Conservation (phyloP, 2,888 invertebrate species). For the Teinopalpus imperialis region DNA sequence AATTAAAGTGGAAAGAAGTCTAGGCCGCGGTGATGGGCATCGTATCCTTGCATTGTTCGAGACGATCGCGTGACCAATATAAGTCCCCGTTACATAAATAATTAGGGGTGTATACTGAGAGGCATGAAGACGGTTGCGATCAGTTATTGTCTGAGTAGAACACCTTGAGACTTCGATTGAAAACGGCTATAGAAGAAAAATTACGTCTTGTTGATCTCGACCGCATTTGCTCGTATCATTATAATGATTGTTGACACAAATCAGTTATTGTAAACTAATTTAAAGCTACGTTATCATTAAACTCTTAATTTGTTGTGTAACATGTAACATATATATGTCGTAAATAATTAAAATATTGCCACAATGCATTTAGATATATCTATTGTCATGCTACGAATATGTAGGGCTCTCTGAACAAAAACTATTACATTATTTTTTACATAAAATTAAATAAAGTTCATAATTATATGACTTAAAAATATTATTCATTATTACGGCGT, state of each 20-base stretch:
- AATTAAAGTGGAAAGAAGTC: slow-evolving; percentile 75
- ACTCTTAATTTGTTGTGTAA: too few species aligned
- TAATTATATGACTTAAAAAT: too few species aligned
- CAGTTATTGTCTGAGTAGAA: slow-evolving; percentile 53
- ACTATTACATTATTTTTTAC: too few species aligned
- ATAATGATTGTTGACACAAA: slow-evolving; percentile 10
- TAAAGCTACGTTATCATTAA: too few species aligned
- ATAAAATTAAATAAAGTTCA: too few species aligned
- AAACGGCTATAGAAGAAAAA: slow-evolving; percentile 31
- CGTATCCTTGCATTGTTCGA: slow-evolving; percentile 78
- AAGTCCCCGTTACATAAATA: slow-evolving; percentile 79
- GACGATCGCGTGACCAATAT: slow-evolving; percentile 73
- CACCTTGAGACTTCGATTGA: slow-evolving; percentile 52
- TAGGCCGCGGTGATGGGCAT: slow-evolving; percentile 60
- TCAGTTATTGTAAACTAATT: neutral
- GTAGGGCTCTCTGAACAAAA: too few species aligned
- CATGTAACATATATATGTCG: too few species aligned
- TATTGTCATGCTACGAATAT: too few species aligned
- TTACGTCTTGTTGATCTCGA: slow-evolving; percentile 11
- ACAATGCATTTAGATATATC: too few species aligned
- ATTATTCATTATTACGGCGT: too few species aligned
- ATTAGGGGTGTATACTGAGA: slow-evolving; percentile 61
- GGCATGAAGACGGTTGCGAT: slow-evolving; percentile 51
- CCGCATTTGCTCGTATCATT: slow-evolving; percentile 12
- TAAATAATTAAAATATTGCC: too few species aligned